Evolutionary conservation across 2,888 invertebrate genomes (phyloP), one percentile per base, ranked within the genome.

Genomic region (Phaonia tiefii): DNA sequence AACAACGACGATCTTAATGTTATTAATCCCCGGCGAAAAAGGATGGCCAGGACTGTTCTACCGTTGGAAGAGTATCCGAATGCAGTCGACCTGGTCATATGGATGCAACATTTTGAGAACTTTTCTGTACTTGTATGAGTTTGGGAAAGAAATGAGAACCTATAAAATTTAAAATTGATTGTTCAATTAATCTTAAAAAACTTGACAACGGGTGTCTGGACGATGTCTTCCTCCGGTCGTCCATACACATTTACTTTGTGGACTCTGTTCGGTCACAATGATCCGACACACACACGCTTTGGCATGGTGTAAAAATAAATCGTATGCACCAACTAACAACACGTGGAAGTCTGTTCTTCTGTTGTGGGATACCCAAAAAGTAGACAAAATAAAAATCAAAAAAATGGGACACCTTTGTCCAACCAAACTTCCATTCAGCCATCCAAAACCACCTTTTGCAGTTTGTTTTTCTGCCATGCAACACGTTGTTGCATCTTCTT

Each of bases 111-210:
- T 46, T 31, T 46, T n/a, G 46, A 2, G 17, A n/a, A 15, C 17
- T n/a, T 44, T 11, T 44, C 20, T 42, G 42, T 2, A 37, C 25
- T 22, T 54, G 54, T 25, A 37, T 44, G 44, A 4, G 44, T 22
- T 11, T 60, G 37, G 17, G 25, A 37, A 73, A 77, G 71, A 72
- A 74, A 82, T 84, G 86, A 79, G 88, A 88, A 86, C 87, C 88
- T 88, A 89, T 88, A 88, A 88, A 88, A 88, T 86, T 87, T 88
- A 84, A 89, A 89, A 89, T 89, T 89, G 89, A 89, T 89, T 88
- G 89, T 88, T 89, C 89, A 89, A 89, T 89, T 89, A 89, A 89
- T 89, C 89, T 89, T 89, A 84, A 86, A 80, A 86, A 87, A 87
- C 86, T 86, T 88, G 88, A 89, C 89, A 89, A 85, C 85, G 84